Evolutionary conservation across 2,888 invertebrate genomes (phyloP).

Genomic region (Amaurobius ferox): DNA sequence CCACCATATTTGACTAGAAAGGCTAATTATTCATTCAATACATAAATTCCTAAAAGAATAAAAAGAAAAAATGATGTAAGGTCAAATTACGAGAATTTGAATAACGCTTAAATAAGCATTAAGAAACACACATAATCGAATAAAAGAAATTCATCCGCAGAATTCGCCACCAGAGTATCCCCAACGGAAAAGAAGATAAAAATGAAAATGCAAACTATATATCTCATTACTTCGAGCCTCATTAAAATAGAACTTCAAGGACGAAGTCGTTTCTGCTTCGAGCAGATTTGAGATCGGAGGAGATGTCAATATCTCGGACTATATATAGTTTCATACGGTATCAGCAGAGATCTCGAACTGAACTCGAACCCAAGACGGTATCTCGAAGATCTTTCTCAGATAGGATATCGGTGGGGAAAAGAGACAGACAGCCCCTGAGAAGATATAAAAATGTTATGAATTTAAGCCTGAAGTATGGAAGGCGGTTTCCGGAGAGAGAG

Average conservation of each 20-base stretch:
- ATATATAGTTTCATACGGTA: constrained; percentile 6
- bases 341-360: neutral
- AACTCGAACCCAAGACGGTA: neutral
- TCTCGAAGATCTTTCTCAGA: constrained; percentile 39
- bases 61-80: neutral
- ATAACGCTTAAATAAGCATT: neutral
- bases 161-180: neutral
- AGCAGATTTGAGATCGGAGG: neutral
- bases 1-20: too few relatives aligned
- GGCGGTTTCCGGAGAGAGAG: too few relatives aligned
- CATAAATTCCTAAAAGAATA: too few relatives aligned
- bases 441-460: too few relatives aligned
- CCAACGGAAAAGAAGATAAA: neutral
- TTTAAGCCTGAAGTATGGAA: too few relatives aligned
- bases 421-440: too few relatives aligned
- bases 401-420: too few relatives aligned
- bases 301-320: neutral
- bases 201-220: neutral
- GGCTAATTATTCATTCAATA: too few relatives aligned
- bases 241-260: constrained; percentile 21
- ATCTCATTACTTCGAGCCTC: constrained; percentile 4
- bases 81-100: neutral
- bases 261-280: neutral
- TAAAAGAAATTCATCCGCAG: neutral
- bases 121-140: neutral